Evolutionary conservation across 2,888 invertebrate genomes (phyloP).

Genomic region (Rhingia campestris): DNA sequence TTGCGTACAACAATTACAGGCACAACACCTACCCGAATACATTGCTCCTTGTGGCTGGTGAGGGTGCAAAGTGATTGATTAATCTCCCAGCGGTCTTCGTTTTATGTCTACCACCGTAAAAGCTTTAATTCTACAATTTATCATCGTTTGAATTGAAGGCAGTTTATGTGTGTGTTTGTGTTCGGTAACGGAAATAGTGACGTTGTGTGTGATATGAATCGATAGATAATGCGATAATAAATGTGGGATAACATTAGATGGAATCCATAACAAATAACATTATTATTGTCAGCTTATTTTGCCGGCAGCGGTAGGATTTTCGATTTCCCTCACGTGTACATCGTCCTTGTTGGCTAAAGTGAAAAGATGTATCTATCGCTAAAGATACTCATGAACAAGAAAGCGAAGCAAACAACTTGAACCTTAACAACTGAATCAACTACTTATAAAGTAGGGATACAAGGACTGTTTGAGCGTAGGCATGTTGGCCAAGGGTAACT

Average conservation of each 20-base stretch:
- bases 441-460: no score
- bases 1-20: conserved; percentile 55
- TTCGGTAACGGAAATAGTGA: conserved; percentile 40
- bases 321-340: conserved; percentile 23
- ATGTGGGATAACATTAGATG: conserved; percentile 55
- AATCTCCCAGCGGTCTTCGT: conserved; percentile 65
- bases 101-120: conserved; percentile 60
- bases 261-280: conserved; percentile 56
- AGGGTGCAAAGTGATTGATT: conserved; percentile 67
- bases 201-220: conserved; percentile 39
- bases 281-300: conserved; percentile 33
- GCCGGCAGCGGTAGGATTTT: conserved; percentile 7
- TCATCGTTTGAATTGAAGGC: conserved; percentile 40
- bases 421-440: no score
- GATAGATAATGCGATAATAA: conserved; percentile 67
- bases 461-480: no score
- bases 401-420: no score
- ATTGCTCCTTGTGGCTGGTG: conserved; percentile 22
- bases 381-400: no score
- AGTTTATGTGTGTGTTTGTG: conserved; percentile 29
- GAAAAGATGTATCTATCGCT: not conserved
- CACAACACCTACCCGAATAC: conserved; percentile 47
- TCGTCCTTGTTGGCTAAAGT: not conserved
- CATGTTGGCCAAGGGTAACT: no score
- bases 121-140: conserved; percentile 70